Percentiles rank a stretch among this genome's conserved stretches.
These are phyloP conservation scores for Drosophila kikkawai DNA, from an alignment of 1,140 invertebrate species.

Conservation along the genomic window DNA sequence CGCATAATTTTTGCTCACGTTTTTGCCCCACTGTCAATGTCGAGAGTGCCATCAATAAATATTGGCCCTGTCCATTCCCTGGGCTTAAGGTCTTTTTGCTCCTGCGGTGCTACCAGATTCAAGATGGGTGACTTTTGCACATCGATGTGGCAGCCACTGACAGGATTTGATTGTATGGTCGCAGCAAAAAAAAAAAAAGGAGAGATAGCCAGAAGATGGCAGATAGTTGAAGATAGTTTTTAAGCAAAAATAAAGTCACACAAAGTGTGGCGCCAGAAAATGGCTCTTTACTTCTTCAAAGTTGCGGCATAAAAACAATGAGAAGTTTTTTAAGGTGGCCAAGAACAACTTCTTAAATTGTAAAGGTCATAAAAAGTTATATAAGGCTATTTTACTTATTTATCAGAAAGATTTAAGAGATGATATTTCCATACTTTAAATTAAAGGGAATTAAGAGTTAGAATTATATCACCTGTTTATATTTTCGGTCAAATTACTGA, in stretches of 20 bases:
- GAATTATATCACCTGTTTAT: too few relatives aligned
- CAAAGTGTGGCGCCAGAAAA: constrained; percentile 4
- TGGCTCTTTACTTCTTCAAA: background rate
- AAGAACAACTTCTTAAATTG: background rate
- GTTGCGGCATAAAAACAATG: constrained; percentile 6
- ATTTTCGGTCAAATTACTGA: too few relatives aligned
- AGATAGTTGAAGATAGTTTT: constrained; percentile 25
- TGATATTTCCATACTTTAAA: rapidly evolving
- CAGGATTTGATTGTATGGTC: constrained; percentile 42
- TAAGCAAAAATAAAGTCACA: background rate
- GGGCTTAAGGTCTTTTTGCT: constrained; percentile 30
- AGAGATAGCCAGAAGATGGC: constrained; percentile 4
- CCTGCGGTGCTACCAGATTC: constrained; percentile 4
- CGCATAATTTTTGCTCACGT: constrained; percentile 57
- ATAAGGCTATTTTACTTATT: background rate
- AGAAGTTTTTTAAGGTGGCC: background rate
- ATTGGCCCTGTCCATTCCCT: constrained; percentile 40
- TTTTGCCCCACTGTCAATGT: constrained; percentile 53
- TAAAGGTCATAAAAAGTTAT: background rate
- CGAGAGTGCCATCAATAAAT: constrained; percentile 61
- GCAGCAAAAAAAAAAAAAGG: background rate
- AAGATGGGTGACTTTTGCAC: constrained; percentile 53
- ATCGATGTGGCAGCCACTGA: constrained; percentile 55
- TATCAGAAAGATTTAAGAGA: background rate
- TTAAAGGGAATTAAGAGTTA: background rate